Base-by-base conservation (phyloP, 1,140 invertebrate species). In the Hyles vespertilio region DNA sequence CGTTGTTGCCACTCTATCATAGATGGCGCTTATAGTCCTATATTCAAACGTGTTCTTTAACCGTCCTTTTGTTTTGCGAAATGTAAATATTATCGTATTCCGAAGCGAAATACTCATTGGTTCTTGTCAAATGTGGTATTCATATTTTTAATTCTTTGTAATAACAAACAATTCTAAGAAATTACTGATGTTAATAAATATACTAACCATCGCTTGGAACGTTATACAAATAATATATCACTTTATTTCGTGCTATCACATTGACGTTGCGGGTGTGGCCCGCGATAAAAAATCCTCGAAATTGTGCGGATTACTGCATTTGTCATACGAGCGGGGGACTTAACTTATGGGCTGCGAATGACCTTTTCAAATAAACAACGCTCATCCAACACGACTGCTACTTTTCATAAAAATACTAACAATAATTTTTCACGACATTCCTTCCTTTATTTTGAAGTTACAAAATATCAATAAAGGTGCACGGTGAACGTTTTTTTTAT, bases 261-360 rank as follows among this genome's bases (percentile, higher is more conserved):
- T 87, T 87, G 84, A 87, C 82, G 81, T 67, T 69, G 69, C 75
- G 78, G 78, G 79, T 85, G 82, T 75, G 61, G 69, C 61, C 54
- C 53, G 77, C 74, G 84, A 87, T 87, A 87, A 85, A 84, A 78
- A 74, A 77, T 75, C 81, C 78, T 81, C 74, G 77, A 84, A 83
- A 85, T 69, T 79, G 73, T 75, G 58, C 59, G 77, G 82, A 87
- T 87, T 85, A 85, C 83, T 87, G 84, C 84, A 84, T 74, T 76
- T 81, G 77, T 79, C 79, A 73, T 76, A 74, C 69, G 72, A 74
- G 70, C 72, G 73, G 79, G 78, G 76, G 72, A 67, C 68, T 62
- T 80, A 72, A 86, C 74, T 86, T 86, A 84, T 72, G 81, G 74
- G 74, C 70, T 56, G 56, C 49, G 69, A 67, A 65, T 82, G 81